A percentile compares a stretch with the other conserved stretches of the same genome.
These are phyloP conservation scores for Watsonalla binaria DNA, from an alignment of 2,888 invertebrate species.

Conservation along the genomic window DNA sequence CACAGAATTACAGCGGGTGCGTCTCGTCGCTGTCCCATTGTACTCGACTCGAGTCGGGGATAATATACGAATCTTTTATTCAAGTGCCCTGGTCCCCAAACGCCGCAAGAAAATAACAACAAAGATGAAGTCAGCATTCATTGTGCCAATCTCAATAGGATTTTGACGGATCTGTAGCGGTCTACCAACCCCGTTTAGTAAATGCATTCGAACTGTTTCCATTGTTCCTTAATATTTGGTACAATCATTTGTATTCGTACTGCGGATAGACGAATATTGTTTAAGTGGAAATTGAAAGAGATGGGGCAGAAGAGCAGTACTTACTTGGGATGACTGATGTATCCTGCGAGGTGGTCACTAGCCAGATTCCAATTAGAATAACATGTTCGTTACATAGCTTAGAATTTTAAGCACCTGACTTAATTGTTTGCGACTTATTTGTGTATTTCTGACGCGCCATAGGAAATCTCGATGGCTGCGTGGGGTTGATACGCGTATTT, in stretches of 20 bases:
- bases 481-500: too few species aligned
- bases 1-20: constrained; percentile 63
- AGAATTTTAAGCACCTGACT: too few species aligned
- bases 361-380: too few species aligned
- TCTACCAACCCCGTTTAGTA: constrained; percentile 36
- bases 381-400: too few species aligned
- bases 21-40: constrained; percentile 63
- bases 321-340: too few species aligned
- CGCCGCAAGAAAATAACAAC: constrained; percentile 65
- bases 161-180: constrained; percentile 57
- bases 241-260: background rate
- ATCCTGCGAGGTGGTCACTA: too few species aligned
- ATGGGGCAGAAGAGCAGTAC: too few species aligned
- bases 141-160: constrained; percentile 67
- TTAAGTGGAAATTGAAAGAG: too few species aligned
- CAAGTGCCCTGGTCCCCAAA: constrained; percentile 66
- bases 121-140: constrained; percentile 67
- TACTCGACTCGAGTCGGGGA: constrained; percentile 51
- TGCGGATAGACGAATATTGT: too few species aligned
- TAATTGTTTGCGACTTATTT: too few species aligned
- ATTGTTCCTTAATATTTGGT: background rate
- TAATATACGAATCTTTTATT: constrained; percentile 76
- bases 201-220: constrained; percentile 27
- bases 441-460: too few species aligned
- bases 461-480: too few species aligned